Base-by-base conservation (phyloP, 2,113 vertebrate genomes). In the Trematomus loennbergii region DNA sequence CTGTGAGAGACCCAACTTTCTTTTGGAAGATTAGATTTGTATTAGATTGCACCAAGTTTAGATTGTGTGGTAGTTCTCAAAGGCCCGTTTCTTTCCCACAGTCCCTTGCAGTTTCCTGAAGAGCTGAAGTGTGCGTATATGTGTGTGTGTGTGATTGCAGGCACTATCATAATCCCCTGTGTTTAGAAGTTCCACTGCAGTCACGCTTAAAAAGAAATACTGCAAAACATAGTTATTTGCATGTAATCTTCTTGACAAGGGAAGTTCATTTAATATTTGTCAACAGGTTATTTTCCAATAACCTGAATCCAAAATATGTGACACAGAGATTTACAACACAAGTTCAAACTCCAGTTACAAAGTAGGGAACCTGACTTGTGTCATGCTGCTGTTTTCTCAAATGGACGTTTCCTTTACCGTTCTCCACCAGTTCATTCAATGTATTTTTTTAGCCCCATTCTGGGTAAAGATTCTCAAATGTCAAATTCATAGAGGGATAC, bases 61-160 rank as follows among this genome's bases (percentile, higher is more conserved):
- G 61, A 70, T 53, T 64, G 45, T 17, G 16, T 3, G 2, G 17
- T 43, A 33, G 58, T 63, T 64, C 6, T 60, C 29, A 71, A 73
- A 74, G 50, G 12, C 25, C 36, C 46, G 53, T 68, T 59, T 65
- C 11, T 60, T 60, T 71, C 43, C 55, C 25, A 29, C 12, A 22
- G 53, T 75, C 77, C 75, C 55, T 68, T 43, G 40, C 68, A 67
- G 40, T 62, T 76, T 77, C 62, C 48, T 60, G 46, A 52, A 46
- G 78, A 83, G 73, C 69, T 55, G 48, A 16, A 7, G 29, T 48
- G 59, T 74, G 60, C 12, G 13, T 60, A 53, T 33, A 1, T n/a
- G 53, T 5, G n/a, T 22, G n/a, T 5, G 12, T 57, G 54, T 5
- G 11, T n/a, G 62, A 5, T 66, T 75, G 73, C n/a, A 58, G 29